Evolutionary conservation across 2,888 invertebrate species (phyloP), one percentile per base, ranked within the genome.

Genomic region (Andrena fulva): DNA sequence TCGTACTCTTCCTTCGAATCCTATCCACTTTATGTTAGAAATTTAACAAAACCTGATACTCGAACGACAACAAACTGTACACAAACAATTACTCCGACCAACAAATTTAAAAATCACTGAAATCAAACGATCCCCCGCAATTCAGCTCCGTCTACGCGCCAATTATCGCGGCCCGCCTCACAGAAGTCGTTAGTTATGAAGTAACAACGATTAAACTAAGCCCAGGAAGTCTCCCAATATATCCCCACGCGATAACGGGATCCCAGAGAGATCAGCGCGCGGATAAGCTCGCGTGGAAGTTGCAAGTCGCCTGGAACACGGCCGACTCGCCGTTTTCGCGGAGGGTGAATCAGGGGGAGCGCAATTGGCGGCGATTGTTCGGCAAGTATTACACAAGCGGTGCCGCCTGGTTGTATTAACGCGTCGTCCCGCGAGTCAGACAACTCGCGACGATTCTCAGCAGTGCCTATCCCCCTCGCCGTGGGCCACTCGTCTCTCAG

Each of bases 281-380:
- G 70, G 74, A 84, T 81, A 80, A 84, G 69, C 62, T 20, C 29
- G 16, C 33, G 54, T 24, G 56, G 71, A 82, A 84, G 70, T 81
- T 56, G 20, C 59, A 20, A 70, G 64, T 67, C 54, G n/a, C 56
- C 10, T 48, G 10, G 8, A 10, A 31, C 60, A 63, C 56, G 29
- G 27, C 29, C 82, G 69, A 80, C 64, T 31, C 67, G 33, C 60
- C 54, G 77, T 84, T 78, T 77, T 80, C 69, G 60, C 27, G 64
- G 42, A 48, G 54, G 42, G 33, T 31, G 68, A 78, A 81, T 78
- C 72, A 68, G 62, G 52, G 71, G 56, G 59, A 52, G 29, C 71
- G 77, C 77, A 82, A 80, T 84, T 69, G 84, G 73, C 48, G 76
- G 66, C 78, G 76, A 86, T 85, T 85, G 82, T 86, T 85, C 76